These are phyloP conservation scores for Sandelia bainsii DNA, from an alignment of 2,797 vertebrate species.

Conservation along the genomic window DNA sequence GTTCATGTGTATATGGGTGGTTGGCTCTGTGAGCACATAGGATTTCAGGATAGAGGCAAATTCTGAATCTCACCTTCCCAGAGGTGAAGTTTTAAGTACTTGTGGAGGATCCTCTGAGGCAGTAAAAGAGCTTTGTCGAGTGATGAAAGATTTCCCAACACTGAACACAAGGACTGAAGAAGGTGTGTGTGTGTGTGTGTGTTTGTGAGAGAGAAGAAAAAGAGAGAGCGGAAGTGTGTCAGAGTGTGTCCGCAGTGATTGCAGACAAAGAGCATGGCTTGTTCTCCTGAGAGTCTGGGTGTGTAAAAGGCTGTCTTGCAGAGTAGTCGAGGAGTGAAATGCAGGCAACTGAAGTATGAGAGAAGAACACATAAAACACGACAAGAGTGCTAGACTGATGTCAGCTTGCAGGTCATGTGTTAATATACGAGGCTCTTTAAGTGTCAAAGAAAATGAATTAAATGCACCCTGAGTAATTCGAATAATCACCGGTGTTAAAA, in stretches of 20 bases:
- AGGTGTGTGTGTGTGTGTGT: constrained; percentile 21
- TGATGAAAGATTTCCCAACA: constrained; percentile 60
- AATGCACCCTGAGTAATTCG: constrained; percentile 36
- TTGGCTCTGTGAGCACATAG: constrained; percentile 9
- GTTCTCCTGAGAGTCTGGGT: constrained; percentile 64
- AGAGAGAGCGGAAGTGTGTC: constrained; percentile 22
- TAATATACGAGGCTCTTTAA: constrained; percentile 37
- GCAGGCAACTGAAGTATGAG: constrained; percentile 24
- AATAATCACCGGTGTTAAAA: constrained; percentile 20
- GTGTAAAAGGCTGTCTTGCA: constrained; percentile 49
- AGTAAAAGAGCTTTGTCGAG: constrained; percentile 47
- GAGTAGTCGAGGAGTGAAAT: constrained; percentile 28
- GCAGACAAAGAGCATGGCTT: constrained; percentile 56
- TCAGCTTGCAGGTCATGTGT: constrained; percentile 32
- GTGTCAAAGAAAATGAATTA: constrained; percentile 44
- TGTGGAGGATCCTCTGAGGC: constrained; percentile 44
- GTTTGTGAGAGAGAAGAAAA: constrained; percentile 4
- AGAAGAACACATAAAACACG: constrained; percentile 24
- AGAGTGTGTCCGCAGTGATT: constrained; percentile 54
- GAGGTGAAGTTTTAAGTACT: constrained; percentile 57
- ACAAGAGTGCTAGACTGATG: constrained; percentile 34
- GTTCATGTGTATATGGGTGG: constrained; percentile 7
- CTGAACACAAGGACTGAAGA: constrained; percentile 34
- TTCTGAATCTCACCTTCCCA: constrained; percentile 37
- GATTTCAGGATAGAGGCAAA: constrained; percentile 37